Percentiles rank a stretch among this genome's conserved stretches.
Evolutionary conservation across 2,113 vertebrate species (phyloP).

Genomic region (Megatriorchis doriae): DNA sequence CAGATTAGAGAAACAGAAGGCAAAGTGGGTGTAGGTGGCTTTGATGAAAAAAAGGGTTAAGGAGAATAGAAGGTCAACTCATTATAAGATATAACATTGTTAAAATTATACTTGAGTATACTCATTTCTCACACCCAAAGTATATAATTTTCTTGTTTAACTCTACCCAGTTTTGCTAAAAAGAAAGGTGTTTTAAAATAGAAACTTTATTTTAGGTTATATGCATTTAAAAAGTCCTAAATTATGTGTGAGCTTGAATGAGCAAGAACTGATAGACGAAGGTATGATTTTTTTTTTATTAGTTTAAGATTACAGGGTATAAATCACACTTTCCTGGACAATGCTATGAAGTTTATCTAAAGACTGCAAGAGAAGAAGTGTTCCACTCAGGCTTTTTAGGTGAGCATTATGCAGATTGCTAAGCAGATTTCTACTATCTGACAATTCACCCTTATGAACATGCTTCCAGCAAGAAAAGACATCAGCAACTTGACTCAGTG

Average conservation of each 20-base stretch:
- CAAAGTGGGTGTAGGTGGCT: slow-evolving; percentile 78
- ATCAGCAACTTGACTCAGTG: background rate
- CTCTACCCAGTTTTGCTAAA: slow-evolving; percentile 4
- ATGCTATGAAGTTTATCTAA: background rate
- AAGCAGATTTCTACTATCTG: background rate
- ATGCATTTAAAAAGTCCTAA: background rate
- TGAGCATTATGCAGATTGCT: background rate
- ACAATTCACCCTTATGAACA: background rate
- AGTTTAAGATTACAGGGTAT: background rate
- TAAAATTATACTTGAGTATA: slow-evolving; percentile 58
- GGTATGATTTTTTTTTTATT: background rate
- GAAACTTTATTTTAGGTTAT: background rate
- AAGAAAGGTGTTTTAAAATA: background rate
- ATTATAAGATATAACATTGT: slow-evolving; percentile 63
- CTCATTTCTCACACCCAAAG: slow-evolving; percentile 51
- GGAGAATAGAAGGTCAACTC: slow-evolving; percentile 79
- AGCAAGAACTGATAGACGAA: background rate
- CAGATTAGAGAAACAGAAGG: slow-evolving; percentile 86
- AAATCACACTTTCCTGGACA: background rate
- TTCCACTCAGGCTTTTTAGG: background rate
- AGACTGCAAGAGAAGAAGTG: background rate
- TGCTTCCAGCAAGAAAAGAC: background rate
- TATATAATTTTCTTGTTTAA: slow-evolving; percentile 43
- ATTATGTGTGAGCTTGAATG: background rate
- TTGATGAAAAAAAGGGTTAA: slow-evolving; percentile 80